Evolutionary conservation across 1,140 invertebrate species (phyloP).

Genomic region (Maniola jurtina): DNA sequence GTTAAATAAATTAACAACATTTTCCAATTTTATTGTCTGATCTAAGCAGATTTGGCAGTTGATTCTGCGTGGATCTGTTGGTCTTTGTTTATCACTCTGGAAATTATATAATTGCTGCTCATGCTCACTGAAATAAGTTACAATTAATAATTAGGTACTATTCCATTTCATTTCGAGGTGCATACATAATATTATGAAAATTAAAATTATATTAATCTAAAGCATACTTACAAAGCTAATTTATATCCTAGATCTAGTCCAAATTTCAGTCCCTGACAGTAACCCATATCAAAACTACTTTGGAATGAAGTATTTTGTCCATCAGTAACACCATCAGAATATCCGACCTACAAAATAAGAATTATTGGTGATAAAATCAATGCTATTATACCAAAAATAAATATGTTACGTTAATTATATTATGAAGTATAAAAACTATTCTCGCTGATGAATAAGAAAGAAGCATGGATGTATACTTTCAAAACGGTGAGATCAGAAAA

Average conservation of each 20-base stretch:
- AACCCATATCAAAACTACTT: constrained; percentile 61
- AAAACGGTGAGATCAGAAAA: too few species aligned
- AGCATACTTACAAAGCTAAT: constrained; percentile 38
- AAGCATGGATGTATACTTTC: too few species aligned
- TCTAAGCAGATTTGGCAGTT: constrained; percentile 65
- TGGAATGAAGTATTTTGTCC: constrained; percentile 59
- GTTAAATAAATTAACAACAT: constrained; percentile 59
- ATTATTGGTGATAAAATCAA: background rate
- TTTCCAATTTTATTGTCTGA: constrained; percentile 36
- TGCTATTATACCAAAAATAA: background rate
- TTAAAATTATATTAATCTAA: background rate
- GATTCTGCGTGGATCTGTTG: constrained; percentile 41
- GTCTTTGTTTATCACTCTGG: background rate
- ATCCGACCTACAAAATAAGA: constrained; percentile 44
- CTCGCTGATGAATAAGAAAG: too few species aligned
- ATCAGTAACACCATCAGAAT: constrained; percentile 56
- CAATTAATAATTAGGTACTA: background rate
- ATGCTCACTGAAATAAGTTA: constrained; percentile 11
- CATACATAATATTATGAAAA: background rate
- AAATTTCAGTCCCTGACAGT: constrained; percentile 54
- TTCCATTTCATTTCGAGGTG: background rate
- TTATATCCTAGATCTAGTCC: constrained; percentile 49
- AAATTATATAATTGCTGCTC: constrained; percentile 12
- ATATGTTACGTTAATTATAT: too few species aligned
- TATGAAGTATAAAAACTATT: too few species aligned